A percentile compares a stretch with the other conserved stretches of the same genome.
These are phyloP conservation scores for Cryptotis parvus DNA, from an alignment of 2,113 vertebrate species.

Conservation along the genomic window DNA sequence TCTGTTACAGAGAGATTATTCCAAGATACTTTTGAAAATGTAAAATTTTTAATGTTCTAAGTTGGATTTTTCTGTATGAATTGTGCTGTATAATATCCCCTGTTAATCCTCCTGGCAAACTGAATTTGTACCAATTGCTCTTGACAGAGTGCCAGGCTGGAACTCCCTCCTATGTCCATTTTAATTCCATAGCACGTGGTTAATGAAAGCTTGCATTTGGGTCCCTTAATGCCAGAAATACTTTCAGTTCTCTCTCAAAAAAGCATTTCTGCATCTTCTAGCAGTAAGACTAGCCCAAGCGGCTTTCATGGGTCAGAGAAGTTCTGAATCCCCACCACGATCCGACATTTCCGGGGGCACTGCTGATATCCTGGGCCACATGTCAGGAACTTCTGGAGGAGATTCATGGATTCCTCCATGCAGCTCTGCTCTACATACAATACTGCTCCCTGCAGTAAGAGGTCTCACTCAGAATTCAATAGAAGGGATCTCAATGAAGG, in stretches of 20 bases:
- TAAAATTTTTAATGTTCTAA: slow-evolving; percentile 37
- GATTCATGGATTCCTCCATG: background rate
- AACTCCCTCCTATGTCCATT: background rate
- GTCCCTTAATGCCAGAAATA: background rate
- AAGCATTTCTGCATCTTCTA: background rate
- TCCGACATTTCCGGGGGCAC: background rate
- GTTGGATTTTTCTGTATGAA: background rate
- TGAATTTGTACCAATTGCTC: background rate
- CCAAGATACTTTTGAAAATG: slow-evolving; percentile 11
- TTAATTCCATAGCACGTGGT: background rate
- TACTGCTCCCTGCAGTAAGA: background rate
- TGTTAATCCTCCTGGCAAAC: background rate
- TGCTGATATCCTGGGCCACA: background rate
- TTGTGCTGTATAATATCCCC: background rate
- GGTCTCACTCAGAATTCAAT: background rate
- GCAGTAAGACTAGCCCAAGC: background rate
- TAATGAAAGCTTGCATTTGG: background rate
- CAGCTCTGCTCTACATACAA: background rate
- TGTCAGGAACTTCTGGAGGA: background rate
- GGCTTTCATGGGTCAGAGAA: background rate
- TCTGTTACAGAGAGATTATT: background rate
- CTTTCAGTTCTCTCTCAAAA: background rate
- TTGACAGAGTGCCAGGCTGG: background rate
- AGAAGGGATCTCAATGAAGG: background rate
- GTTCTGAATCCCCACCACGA: background rate